These are phyloP conservation scores for Eclectus roratus DNA, from an alignment of 2,113 vertebrate species.

Conservation along the genomic window DNA sequence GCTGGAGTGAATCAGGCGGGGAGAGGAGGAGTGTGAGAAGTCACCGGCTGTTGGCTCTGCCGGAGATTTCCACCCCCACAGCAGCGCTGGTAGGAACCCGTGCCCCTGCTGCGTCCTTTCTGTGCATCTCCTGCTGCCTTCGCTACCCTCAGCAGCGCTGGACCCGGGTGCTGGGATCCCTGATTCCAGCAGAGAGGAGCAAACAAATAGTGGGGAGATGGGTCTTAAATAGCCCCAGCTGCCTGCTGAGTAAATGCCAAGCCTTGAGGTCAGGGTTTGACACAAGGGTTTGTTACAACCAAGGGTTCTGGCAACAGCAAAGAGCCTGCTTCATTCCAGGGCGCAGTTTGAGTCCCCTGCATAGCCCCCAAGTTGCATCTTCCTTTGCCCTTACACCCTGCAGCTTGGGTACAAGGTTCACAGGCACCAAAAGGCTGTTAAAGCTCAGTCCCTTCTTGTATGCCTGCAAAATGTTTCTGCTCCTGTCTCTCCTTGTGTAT, in stretches of 20 bases:
- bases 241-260: neutral
- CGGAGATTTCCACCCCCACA: constrained; percentile 51
- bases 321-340: neutral
- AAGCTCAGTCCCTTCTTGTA: neutral
- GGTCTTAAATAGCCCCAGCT: neutral
- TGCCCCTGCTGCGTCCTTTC: neutral
- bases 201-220: neutral
- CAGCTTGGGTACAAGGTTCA: neutral
- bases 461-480: neutral
- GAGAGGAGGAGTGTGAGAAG: constrained; percentile 3
- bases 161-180: rapidly evolving
- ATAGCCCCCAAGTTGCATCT: neutral
- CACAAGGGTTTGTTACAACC: neutral
- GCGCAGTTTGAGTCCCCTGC: neutral
- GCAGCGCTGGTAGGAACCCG: neutral
- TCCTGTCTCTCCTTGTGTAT: neutral
- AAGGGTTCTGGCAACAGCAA: neutral
- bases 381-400: neutral
- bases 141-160: rapidly evolving
- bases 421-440: neutral
- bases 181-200: neutral
- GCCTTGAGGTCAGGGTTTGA: neutral
- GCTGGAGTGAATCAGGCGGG: constrained; percentile 28
- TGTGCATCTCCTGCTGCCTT: neutral
- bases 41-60: constrained; percentile 44